A percentile compares a stretch with the other conserved stretches of the same genome.
These are phyloP conservation scores for Capreolus pygargus DNA, from an alignment of 2,113 vertebrate genomes.

Conservation along the genomic window DNA sequence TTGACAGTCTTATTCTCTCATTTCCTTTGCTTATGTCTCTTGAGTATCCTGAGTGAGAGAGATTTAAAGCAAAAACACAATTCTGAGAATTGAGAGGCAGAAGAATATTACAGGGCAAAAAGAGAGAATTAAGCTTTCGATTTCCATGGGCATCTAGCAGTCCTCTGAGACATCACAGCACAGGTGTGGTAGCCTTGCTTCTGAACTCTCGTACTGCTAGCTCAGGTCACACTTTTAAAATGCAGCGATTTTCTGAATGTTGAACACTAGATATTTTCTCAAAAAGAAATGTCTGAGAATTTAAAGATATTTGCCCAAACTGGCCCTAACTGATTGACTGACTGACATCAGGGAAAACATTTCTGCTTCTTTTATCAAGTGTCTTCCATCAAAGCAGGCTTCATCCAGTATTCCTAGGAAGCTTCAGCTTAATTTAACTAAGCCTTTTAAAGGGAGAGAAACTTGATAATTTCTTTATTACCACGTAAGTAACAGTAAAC, in stretches of 20 bases:
- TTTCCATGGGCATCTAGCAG: background rate
- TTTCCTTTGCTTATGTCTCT: constrained; percentile 48
- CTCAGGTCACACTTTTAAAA: constrained; percentile 36
- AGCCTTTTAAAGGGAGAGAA: constrained; percentile 12
- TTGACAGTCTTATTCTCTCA: constrained; percentile 52
- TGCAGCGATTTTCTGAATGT: constrained; percentile 40
- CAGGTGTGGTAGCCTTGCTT: background rate
- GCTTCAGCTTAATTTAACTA: constrained; percentile 38
- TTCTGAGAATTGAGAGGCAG: constrained; percentile 24
- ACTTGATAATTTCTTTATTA: constrained; percentile 46
- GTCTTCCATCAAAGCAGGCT: background rate
- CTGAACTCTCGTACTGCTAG: constrained; percentile 4
- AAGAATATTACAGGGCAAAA: constrained; percentile 39
- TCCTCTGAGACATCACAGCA: constrained; percentile 31
- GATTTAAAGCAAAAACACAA: constrained; percentile 38
- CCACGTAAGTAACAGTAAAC: constrained; percentile 61
- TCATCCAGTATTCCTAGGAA: background rate
- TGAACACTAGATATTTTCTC: constrained; percentile 17
- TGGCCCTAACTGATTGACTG: background rate
- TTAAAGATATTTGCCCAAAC: constrained; percentile 16
- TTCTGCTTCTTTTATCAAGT: background rate
- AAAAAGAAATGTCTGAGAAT: constrained; percentile 24
- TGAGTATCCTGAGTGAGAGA: constrained; percentile 35
- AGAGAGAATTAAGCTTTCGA: constrained; percentile 47
- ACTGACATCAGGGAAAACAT: background rate